Conservation (phyloP, 2,113 vertebrate species). For the Ctenodactylus gundi region DNA sequence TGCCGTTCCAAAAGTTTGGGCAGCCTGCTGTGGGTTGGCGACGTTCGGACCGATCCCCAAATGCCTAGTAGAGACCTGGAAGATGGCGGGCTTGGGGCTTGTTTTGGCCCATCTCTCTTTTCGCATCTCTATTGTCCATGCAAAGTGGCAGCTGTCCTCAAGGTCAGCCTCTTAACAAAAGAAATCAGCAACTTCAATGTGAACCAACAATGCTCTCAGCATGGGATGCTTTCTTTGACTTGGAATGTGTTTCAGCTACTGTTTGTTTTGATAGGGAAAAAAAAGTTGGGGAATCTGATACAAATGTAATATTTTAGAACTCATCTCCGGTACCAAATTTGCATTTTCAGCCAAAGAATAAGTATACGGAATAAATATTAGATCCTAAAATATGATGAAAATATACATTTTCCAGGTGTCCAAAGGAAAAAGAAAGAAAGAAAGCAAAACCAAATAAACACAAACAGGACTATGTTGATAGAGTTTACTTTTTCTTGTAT, state of each 20-base stretch:
- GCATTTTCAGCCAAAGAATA: slow-evolving; percentile 50
- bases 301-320: slow-evolving; percentile 44
- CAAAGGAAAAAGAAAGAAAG: too few species aligned
- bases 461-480: neutral
- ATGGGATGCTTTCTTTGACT: slow-evolving; percentile 40
- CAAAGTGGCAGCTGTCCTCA: slow-evolving; percentile 39
- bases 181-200: slow-evolving; percentile 48
- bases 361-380: slow-evolving; percentile 25
- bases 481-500: slow-evolving; percentile 77
- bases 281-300: slow-evolving; percentile 54
- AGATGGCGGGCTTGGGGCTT: slow-evolving; percentile 33
- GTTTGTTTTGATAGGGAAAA: slow-evolving; percentile 45
- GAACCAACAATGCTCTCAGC: slow-evolving; percentile 13
- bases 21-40: neutral
- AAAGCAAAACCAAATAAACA: too few species aligned
- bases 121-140: neutral
- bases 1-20: neutral
- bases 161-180: slow-evolving; percentile 41
- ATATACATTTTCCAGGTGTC: neutral
- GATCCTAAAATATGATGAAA: neutral
- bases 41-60: neutral
- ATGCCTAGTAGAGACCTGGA: neutral
- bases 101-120: neutral
- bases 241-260: slow-evolving; percentile 32
- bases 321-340: slow-evolving; percentile 12